phyloP scores from a whole-genome alignment of 2,797 vertebrate genomes.

The Mus caroli region DNA sequence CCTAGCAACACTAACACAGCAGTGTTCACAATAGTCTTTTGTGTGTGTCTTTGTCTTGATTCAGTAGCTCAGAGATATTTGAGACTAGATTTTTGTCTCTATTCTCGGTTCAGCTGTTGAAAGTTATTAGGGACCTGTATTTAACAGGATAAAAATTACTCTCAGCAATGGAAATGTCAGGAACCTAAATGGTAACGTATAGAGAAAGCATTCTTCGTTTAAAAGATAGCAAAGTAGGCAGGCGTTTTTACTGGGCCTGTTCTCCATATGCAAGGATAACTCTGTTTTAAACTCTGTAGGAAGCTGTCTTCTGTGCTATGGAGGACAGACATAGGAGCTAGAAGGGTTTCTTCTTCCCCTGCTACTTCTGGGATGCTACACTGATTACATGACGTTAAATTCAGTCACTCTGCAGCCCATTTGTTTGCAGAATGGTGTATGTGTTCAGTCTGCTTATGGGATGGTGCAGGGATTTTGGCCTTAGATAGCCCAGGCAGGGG shows the following conservation, averaged over 20 bases:
- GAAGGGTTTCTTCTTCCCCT: not conserved
- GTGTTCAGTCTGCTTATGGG: not conserved
- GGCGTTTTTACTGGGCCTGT: not conserved
- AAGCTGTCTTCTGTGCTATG: not conserved
- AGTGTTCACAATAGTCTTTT: constrained; percentile 33
- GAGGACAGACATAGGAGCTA: not conserved
- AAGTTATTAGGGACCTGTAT: constrained; percentile 27
- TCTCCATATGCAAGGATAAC: not conserved
- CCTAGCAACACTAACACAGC: constrained; percentile 25
- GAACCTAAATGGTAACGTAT: constrained; percentile 45
- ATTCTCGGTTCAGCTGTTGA: constrained; percentile 24
- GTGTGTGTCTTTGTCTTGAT: constrained; percentile 51
- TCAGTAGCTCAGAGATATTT: not conserved
- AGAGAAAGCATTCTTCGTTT: not conserved
- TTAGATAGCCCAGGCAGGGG: not conserved
- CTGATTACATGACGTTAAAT: not conserved
- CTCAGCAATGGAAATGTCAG: constrained; percentile 17
- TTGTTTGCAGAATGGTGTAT: not conserved
- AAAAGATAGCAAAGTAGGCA: not conserved
- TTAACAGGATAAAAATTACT: constrained; percentile 12
- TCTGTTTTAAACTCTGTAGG: not conserved
- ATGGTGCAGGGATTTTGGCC: not conserved
- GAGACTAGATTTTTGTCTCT: constrained; percentile 24
- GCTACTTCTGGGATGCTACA: not conserved
- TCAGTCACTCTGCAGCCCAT: not conserved